Conservation (phyloP, 2,888 invertebrate genomes). For the Criorhina ranunculi region DNA sequence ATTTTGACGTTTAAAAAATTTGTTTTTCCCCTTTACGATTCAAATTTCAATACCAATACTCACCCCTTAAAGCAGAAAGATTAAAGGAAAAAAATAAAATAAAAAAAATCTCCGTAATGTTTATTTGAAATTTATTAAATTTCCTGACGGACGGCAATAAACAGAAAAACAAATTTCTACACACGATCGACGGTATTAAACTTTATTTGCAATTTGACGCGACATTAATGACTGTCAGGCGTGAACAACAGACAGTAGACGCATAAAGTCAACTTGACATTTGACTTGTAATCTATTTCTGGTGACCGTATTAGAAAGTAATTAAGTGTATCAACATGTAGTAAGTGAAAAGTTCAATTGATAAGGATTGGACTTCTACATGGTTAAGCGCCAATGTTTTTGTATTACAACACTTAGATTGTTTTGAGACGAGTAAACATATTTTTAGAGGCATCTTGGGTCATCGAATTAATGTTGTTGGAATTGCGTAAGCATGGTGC, state of each 20-base stretch:
- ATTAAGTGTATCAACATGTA: slow-evolving; percentile 12
- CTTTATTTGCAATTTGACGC: background rate
- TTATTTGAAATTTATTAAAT: background rate
- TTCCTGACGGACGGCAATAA: too few species aligned
- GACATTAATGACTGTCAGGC: background rate
- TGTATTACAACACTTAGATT: background rate
- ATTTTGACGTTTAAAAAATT: too few species aligned
- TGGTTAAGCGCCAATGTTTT: background rate
- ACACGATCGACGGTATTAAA: background rate
- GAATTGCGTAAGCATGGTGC: too few species aligned
- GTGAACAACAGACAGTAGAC: background rate
- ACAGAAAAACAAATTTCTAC: background rate
- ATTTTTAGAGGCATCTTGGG: too few species aligned
- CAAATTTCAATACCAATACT: background rate
- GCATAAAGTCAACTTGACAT: background rate
- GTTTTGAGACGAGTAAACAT: background rate
- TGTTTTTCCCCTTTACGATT: too few species aligned
- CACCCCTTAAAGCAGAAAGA: background rate
- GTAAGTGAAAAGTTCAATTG: background rate
- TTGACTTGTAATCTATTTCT: slow-evolving; percentile 5
- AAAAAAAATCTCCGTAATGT: background rate
- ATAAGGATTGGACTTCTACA: background rate
- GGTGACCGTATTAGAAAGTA: slow-evolving; percentile 31
- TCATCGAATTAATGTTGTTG: too few species aligned
- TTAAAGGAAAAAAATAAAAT: background rate